Evolutionary conservation across 2,888 invertebrate genomes (phyloP).

Genomic region (Melanotus villosus): DNA sequence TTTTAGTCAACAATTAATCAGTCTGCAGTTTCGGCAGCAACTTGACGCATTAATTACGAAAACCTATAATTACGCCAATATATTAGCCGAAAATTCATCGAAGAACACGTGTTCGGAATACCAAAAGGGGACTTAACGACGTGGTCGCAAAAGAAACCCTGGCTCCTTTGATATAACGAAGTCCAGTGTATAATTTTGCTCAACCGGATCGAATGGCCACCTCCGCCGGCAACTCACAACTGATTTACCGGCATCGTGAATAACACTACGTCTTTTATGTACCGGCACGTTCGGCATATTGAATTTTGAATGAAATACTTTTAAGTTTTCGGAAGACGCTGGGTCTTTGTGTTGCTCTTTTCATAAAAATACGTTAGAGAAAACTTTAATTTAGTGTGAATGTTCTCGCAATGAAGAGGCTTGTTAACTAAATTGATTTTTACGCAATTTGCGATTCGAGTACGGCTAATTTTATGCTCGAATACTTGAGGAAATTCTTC

Average conservation of each 20-base stretch:
- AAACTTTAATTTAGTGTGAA: conserved; percentile 14
- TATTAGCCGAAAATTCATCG: conserved; percentile 43
- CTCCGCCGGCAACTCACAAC: conserved; percentile 27
- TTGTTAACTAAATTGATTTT: conserved; percentile 28
- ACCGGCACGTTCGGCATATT: conserved; percentile 41
- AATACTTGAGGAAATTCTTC: background rate
- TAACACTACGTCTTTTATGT: conserved; percentile 43
- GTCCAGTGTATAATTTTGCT: conserved; percentile 48
- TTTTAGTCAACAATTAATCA: conserved; percentile 39
- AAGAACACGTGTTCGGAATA: conserved; percentile 49
- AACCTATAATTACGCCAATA: conserved; percentile 38
- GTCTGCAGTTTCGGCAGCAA: conserved; percentile 36
- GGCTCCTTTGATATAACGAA: conserved; percentile 47
- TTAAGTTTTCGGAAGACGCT: conserved; percentile 35
- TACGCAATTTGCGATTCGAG: conserved; percentile 29
- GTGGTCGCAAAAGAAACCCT: conserved; percentile 37
- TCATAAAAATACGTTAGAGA: conserved; percentile 12
- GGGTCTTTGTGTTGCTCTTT: conserved; percentile 3
- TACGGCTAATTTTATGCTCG: conserved; percentile 2
- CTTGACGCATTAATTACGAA: conserved; percentile 44
- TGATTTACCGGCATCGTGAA: conserved; percentile 45
- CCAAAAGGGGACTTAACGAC: conserved; percentile 49
- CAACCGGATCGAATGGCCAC: conserved; percentile 51
- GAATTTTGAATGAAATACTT: conserved; percentile 30
- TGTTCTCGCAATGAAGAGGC: conserved; percentile 19